Conservation (phyloP, 2,113 vertebrate species). For the Cardinalis cardinalis region DNA sequence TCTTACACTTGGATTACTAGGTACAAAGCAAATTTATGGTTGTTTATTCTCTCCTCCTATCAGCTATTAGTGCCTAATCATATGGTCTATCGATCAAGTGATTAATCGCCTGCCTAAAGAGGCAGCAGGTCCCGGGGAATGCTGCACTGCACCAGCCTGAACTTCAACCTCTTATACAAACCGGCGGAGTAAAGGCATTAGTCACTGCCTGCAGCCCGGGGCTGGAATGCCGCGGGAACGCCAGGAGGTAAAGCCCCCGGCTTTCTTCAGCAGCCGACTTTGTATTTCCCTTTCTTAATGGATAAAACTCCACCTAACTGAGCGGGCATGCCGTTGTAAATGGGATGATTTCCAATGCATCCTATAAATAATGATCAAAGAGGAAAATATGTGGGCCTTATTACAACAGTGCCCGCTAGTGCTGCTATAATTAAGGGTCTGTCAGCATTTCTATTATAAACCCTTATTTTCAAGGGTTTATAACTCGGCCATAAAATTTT, state of each 20-base stretch:
- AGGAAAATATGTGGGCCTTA: conserved; percentile 66
- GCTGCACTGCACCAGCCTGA: conserved; percentile 72
- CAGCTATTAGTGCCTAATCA: conserved; percentile 88
- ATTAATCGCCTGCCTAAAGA: conserved; percentile 84
- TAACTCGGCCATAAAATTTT: conserved; percentile 66
- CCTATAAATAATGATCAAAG: conserved; percentile 71
- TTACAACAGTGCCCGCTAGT: conserved; percentile 68
- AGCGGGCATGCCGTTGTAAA: conserved; percentile 59
- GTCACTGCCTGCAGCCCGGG: conserved; percentile 65
- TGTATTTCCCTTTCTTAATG: conserved; percentile 64
- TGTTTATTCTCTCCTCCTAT: conserved; percentile 83
- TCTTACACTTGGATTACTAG: conserved; percentile 80
- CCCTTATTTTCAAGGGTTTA: conserved; percentile 72
- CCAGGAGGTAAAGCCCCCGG: conserved; percentile 69
- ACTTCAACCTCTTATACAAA: conserved; percentile 81
- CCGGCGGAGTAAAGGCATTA: conserved; percentile 71
- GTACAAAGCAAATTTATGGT: conserved; percentile 81
- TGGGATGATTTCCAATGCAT: conserved; percentile 65
- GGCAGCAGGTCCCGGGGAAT: conserved; percentile 78
- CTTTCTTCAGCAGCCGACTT: conserved; percentile 56
- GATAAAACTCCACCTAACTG: conserved; percentile 63
- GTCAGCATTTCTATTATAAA: conserved; percentile 71
- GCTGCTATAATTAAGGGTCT: conserved; percentile 71
- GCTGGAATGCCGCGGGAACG: conserved; percentile 52
- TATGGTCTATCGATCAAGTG: conserved; percentile 89